Evolutionary conservation across 2,797 vertebrate species (phyloP).

Genomic region (Diceros bicornis): DNA sequence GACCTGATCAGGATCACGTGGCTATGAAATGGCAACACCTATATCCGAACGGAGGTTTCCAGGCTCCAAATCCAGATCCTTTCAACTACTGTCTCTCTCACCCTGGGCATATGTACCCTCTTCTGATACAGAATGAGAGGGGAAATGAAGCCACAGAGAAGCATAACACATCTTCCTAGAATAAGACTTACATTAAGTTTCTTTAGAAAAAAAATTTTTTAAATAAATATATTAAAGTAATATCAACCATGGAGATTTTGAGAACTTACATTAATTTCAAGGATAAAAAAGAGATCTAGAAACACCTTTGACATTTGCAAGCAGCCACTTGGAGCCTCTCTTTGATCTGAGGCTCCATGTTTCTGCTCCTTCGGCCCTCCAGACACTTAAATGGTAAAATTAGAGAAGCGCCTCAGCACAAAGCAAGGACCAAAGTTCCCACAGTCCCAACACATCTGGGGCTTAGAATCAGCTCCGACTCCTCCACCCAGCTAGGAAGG

Average conservation of each 20-base stretch:
- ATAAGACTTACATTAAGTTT: background rate
- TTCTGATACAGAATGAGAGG: background rate
- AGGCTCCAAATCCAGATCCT: background rate
- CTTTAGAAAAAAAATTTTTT: background rate
- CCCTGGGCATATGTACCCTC: background rate
- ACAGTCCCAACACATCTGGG: background rate
- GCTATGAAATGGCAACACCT: background rate
- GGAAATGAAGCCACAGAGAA: background rate
- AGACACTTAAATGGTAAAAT: background rate
- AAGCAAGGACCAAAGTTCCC: background rate
- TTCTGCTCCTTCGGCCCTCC: background rate
- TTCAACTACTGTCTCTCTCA: background rate
- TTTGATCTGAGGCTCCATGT: too few relatives aligned
- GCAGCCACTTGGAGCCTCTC: background rate
- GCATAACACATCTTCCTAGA: background rate
- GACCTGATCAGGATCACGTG: background rate
- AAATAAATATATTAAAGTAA: background rate
- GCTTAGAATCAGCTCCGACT: background rate
- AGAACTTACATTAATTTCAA: conserved; percentile 30
- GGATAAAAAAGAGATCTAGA: background rate
- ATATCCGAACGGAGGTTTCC: background rate
- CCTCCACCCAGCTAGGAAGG: background rate
- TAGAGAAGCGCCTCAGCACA: background rate
- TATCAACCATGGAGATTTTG: background rate
- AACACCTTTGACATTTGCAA: background rate